A percentile compares a stretch with the other conserved stretches of the same genome.
Evolutionary conservation across 2,113 vertebrate genomes (phyloP).

Genomic region (Cynocephalus volans): DNA sequence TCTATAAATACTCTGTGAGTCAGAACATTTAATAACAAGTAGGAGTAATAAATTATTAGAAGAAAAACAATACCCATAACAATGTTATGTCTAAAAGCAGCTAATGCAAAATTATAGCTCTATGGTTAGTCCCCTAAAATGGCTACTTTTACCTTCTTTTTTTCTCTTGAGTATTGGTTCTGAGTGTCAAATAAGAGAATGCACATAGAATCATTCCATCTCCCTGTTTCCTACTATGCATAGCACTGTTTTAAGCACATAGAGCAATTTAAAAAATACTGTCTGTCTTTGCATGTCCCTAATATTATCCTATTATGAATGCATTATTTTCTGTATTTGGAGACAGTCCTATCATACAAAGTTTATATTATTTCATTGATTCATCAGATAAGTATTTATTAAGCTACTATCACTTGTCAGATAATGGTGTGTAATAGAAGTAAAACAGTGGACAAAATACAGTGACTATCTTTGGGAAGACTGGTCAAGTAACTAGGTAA

Average conservation of each 20-base stretch:
- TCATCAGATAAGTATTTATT: neutral
- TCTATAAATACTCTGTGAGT: neutral
- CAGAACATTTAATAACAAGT: neutral
- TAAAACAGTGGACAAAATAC: neutral
- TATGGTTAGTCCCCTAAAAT: neutral
- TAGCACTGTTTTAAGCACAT: neutral
- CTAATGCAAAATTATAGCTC: neutral
- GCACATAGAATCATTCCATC: neutral
- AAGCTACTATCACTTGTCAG: neutral
- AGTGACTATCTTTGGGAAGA: neutral
- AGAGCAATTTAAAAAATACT: neutral
- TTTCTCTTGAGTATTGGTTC: neutral
- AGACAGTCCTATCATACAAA: neutral
- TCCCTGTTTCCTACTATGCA: neutral
- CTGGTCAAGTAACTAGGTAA: neutral
- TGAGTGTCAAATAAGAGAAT: neutral
- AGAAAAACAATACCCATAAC: neutral
- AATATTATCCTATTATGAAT: constrained; percentile 3
- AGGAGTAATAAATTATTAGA: neutral
- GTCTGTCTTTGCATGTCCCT: neutral
- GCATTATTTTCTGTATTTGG: neutral
- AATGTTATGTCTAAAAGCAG: neutral
- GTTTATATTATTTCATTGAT: neutral
- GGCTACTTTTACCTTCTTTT: neutral
- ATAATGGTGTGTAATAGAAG: neutral